These are phyloP conservation scores for Triops cancriformis DNA, from an alignment of 1,140 invertebrate species.

Conservation along the genomic window DNA sequence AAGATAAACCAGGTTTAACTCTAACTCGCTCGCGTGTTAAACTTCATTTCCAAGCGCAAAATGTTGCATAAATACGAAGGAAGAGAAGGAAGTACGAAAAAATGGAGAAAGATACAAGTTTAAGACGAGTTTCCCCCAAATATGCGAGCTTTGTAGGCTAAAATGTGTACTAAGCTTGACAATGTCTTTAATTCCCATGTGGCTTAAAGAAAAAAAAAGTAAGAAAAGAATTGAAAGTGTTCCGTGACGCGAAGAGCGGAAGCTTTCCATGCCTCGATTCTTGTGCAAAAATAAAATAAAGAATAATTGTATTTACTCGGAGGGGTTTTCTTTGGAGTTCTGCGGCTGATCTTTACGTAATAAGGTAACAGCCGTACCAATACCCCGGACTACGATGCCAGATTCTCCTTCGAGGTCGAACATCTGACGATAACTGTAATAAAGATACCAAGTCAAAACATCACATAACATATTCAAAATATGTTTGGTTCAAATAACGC, in stretches of 20 bases:
- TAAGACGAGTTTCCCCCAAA: too few relatives aligned
- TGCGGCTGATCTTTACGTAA: conserved; percentile 33
- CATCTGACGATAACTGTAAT: conserved; percentile 71
- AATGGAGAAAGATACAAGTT: conserved; percentile 23
- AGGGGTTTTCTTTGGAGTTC: conserved; percentile 26
- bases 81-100: conserved; percentile 25
- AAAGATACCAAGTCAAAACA: not conserved
- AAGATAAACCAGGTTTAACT: conserved; percentile 15
- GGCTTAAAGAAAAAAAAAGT: too few relatives aligned
- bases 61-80: conserved; percentile 14
- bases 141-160: too few relatives aligned
- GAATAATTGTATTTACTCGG: conserved; percentile 33
- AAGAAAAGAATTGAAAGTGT: too few relatives aligned
- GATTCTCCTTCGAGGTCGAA: conserved; percentile 96
- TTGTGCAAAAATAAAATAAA: conserved; percentile 21
- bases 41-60: not conserved
- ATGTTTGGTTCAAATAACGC: too few relatives aligned
- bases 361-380: conserved; percentile 80
- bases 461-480: too few relatives aligned
- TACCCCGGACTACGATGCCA: conserved; percentile 82
- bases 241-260: too few relatives aligned
- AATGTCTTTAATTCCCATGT: too few relatives aligned
- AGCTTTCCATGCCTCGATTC: too few relatives aligned
- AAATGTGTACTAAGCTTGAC: too few relatives aligned
- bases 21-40: not conserved